Evolutionary conservation across 2,888 invertebrate species (phyloP).

Genomic region (Polydrusus pterygomalis): DNA sequence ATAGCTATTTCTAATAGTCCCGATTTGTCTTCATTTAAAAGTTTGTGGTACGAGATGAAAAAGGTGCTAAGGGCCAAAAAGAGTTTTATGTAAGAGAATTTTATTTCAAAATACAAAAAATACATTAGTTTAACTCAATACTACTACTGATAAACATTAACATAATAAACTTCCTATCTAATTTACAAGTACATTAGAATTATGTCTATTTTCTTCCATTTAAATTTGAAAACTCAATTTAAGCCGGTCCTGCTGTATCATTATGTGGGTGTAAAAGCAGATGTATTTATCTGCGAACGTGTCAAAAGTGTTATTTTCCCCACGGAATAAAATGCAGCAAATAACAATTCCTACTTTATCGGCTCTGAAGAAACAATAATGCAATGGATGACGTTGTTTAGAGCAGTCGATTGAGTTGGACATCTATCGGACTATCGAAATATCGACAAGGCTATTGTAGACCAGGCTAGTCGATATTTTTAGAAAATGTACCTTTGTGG

Average conservation of each 20-base stretch:
- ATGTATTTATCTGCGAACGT: conserved; percentile 62
- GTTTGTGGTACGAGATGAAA: too few species aligned
- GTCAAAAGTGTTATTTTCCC: conserved; percentile 65
- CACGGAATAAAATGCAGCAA: conserved; percentile 63
- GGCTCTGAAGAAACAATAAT: conserved; percentile 60
- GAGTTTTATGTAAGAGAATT: too few species aligned
- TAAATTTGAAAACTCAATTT: too few species aligned
- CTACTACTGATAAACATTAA: too few species aligned
- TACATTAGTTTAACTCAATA: not conserved
- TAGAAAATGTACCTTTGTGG: conserved; percentile 60
- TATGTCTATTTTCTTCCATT: too few species aligned
- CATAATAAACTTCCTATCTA: too few species aligned
- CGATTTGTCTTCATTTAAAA: too few species aligned
- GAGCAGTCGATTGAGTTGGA: conserved; percentile 62
- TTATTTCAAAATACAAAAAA: not conserved
- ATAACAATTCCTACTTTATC: conserved; percentile 61
- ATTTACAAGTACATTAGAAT: too few species aligned
- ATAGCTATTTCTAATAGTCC: too few species aligned
- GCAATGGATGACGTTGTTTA: conserved; percentile 60
- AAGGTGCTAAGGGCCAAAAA: too few species aligned
- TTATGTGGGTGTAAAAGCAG: conserved; percentile 61
- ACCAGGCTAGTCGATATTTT: conserved; percentile 60
- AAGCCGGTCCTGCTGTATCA: conserved; percentile 48
- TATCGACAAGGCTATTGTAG: conserved; percentile 53
- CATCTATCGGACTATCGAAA: conserved; percentile 60